Percentiles rank a stretch among this genome's conserved stretches.
Evolutionary conservation across 2,888 invertebrate genomes (phyloP).

Genomic region (Chironomus riparius): DNA sequence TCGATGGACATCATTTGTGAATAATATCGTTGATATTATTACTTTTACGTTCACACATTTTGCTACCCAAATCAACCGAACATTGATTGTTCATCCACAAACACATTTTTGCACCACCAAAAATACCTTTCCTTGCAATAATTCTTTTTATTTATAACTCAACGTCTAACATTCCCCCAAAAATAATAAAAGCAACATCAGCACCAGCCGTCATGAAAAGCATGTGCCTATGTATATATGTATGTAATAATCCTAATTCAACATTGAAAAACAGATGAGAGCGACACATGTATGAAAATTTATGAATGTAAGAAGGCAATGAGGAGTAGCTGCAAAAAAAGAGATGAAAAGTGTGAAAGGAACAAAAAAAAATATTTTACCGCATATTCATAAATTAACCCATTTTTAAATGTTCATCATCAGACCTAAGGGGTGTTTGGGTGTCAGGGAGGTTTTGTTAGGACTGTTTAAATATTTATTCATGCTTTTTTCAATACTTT

Average conservation of each 20-base stretch:
- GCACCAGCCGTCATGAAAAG: not conserved
- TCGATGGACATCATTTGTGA: no score
- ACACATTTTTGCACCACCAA: not conserved
- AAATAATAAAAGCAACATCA: not conserved
- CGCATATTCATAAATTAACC: slow-evolving; percentile 18
- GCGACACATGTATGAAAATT: not conserved
- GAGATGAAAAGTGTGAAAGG: not conserved
- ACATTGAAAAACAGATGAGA: not conserved
- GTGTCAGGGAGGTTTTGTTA: not conserved
- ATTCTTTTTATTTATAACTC: no score
- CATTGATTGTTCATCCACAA: no score
- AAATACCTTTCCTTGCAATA: no score
- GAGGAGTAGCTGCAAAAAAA: not conserved
- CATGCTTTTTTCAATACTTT: not conserved
- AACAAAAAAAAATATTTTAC: not conserved
- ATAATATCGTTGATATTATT: no score
- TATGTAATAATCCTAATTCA: slow-evolving; percentile 14
- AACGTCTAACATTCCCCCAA: not conserved
- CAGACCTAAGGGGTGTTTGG: not conserved
- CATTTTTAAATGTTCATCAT: slow-evolving; percentile 1
- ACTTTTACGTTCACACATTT: not conserved
- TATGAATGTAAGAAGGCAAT: not conserved
- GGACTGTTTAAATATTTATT: slow-evolving; percentile 11
- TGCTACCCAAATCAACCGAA: no score
- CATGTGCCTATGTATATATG: not conserved